Evolutionary conservation across 1,140 invertebrate genomes (phyloP).

Genomic region (Harpegnathos saltator): DNA sequence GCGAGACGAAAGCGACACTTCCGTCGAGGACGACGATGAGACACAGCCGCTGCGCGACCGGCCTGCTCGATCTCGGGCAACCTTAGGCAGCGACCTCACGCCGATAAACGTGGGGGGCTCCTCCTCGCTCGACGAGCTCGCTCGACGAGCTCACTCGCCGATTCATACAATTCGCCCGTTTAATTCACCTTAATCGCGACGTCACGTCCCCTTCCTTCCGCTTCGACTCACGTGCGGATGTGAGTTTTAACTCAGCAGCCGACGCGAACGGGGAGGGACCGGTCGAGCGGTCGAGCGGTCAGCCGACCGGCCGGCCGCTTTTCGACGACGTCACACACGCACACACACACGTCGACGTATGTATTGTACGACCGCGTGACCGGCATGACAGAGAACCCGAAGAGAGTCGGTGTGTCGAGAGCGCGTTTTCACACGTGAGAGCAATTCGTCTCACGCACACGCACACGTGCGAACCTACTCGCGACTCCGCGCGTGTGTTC

Average conservation of each 20-base stretch:
- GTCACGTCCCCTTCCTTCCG: conserved; percentile 85
- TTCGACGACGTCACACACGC: conserved; percentile 48
- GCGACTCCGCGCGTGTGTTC: no score
- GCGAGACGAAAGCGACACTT: conserved; percentile 1
- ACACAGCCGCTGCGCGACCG: no score
- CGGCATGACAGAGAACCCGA: neutral
- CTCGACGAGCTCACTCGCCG: conserved; percentile 21
- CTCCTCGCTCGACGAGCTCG: no score
- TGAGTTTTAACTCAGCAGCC: conserved; percentile 78
- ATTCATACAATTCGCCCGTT: conserved; percentile 75
- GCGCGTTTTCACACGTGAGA: conserved; percentile 14
- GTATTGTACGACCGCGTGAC: conserved; percentile 23
- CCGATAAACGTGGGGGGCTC: conserved; percentile 27
- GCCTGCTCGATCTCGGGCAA: conserved; percentile 17
- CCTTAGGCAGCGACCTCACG: conserved; percentile 15
- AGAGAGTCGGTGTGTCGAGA: no score
- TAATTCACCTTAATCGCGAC: conserved; percentile 85
- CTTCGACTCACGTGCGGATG: conserved; percentile 83
- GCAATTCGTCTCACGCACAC: neutral
- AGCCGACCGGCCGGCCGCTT: conserved; percentile 36
- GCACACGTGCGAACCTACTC: neutral
- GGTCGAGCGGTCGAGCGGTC: neutral
- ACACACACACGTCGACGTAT: no score
- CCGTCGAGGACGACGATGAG: no score
- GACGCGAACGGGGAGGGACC: neutral